These are phyloP conservation scores for Eolophus roseicapilla DNA, from an alignment of 2,113 vertebrate genomes.

Conservation along the genomic window DNA sequence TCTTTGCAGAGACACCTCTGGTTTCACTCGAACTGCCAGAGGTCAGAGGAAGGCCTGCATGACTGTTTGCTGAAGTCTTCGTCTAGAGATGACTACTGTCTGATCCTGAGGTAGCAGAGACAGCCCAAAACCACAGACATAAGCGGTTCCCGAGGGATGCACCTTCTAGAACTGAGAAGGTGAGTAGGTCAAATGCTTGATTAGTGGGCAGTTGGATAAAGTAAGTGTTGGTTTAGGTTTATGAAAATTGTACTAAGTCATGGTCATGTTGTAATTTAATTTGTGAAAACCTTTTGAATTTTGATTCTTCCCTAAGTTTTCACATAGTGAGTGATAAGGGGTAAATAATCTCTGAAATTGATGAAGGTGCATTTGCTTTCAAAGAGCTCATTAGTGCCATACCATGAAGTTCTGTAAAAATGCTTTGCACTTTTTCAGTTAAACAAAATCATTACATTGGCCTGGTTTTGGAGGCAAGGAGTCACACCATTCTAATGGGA, in stretches of 20 bases:
- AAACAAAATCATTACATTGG: not conserved
- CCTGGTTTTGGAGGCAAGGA: not conserved
- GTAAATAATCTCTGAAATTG: not conserved
- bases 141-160: not conserved
- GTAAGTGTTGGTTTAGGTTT: not conserved
- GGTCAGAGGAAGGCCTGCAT: not conserved
- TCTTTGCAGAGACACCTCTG: not conserved
- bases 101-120: not conserved
- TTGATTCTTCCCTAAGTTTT: not conserved
- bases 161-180: not conserved
- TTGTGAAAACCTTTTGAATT: not conserved
- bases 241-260: not conserved
- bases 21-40: accelerated
- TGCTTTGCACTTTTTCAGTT: not conserved
- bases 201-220: not conserved
- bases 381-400: not conserved
- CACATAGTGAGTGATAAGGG: not conserved
- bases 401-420: not conserved
- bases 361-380: not conserved
- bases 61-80: not conserved
- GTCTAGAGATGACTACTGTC: not conserved
- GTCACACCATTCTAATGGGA: not conserved
- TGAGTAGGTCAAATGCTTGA: not conserved
- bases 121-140: not conserved
- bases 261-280: not conserved